Evolutionary conservation across 2,797 vertebrate genomes (phyloP), one percentile per base, ranked within the genome.

Genomic region (Mormyrus proboscirostris): DNA sequence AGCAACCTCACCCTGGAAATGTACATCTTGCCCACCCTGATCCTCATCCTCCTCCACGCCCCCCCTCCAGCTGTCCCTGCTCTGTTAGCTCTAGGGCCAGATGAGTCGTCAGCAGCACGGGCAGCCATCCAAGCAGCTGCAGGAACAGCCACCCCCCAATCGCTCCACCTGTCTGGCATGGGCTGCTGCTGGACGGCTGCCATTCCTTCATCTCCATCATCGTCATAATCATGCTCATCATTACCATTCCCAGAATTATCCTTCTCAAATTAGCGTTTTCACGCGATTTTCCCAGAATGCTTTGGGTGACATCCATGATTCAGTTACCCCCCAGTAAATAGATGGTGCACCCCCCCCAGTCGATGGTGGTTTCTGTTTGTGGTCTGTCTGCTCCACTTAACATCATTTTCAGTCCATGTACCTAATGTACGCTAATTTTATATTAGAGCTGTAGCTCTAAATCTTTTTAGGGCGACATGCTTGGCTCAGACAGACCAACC

Each of bases 151-250:
- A 2, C 29, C 29, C 8, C 49, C 22, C 25, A 50, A 22, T 49
- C 16, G 12, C 22, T 25, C 53, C 89, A 89, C 88, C 88, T 89
- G 88, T 53, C 51, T 83, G 51, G 59, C 44, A 49, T 73, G 59
- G 76, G 38, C 47, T 3, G 2, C 65, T 50, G 38, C 59, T 88
- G 87, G 88, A 59, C 3, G 10, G 4, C 33, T 85, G 49, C 76
- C 79, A 89, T 49, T 79, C 49, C 65, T 88, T 88, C 88, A 88
- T 49, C 88, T 38, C 50, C 73, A 76, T 53, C 69, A 88, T 53
- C 49, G 5, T 22, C 33, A n/a, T 87, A 59, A 87, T 62, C 86
- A 87, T 22, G 47, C 44, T 86, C 22, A 86, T 87, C 85, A 57
- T 55, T 25, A 86, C 51, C 55, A 19, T 87, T 22, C 55, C 22